Evolutionary conservation across 2,797 vertebrate genomes (phyloP), one percentile per base, ranked within the genome.

Genomic region (Lutjanus argentimaculatus): DNA sequence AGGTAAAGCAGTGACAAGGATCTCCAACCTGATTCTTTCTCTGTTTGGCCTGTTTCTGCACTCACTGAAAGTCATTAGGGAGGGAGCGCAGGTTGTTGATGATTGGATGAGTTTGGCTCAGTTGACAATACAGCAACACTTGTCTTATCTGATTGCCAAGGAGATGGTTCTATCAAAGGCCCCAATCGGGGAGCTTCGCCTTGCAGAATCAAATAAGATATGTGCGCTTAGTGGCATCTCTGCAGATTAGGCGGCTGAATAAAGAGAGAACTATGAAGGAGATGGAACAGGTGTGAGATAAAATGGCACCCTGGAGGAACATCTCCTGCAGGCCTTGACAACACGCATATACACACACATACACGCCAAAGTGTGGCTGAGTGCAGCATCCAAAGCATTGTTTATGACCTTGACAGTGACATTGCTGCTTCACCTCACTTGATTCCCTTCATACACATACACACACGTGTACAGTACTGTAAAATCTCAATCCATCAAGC

Each of bases 131-230:
- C 72, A 84, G 77, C 80, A 81, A 70, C 69, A 85, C 86, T 75
- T 78, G 78, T 85, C 84, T 89, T 83, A 91, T 94, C 90, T 79
- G 83, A 93, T 91, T 89, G 86, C 85, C 79, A 83, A 88, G 85
- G 84, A 90, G 82, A 94, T 91, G 81, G 79, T 82, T 89, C 69
- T 91, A 92, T 95, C 90, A 91, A 85, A 89, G 65, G 30, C 68
- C 63, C 82, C 89, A 79, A 91, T 95, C 75, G 57, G 77, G 80
- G 63, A 85, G 88, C 67, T 68, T 89, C 88, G 80, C 87, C 88
- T 82, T 71, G 77, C 82, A 92, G 89, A 91, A 94, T 94, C 90
- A 91, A 92, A 92, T 92, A 79, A 90, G 90, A 93, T 92, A 91
- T 90, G 88, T 91, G 79, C 85, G 78, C 90, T 89, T 80, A 76